Conservation (phyloP, 2,797 vertebrate genomes). For the Babyrousa celebensis region DNA sequence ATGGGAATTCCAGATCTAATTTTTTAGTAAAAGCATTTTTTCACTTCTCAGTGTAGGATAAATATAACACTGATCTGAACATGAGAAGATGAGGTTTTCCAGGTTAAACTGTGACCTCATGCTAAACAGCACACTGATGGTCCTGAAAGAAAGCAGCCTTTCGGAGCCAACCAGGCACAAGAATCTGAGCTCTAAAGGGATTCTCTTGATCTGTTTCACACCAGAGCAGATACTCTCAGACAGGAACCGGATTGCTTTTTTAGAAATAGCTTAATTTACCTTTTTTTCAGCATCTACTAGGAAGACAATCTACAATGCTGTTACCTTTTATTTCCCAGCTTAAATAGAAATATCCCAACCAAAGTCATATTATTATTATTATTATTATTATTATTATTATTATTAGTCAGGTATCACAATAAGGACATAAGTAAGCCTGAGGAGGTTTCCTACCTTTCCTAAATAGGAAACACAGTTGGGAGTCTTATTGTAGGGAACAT, state of each 20-base stretch:
- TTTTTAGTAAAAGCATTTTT: constrained; percentile 29
- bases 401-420: constrained; percentile 30
- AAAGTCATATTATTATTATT: constrained; percentile 44
- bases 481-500: constrained; percentile 88
- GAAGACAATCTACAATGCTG: background rate
- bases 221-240: background rate
- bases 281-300: background rate
- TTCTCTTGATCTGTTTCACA: constrained; percentile 12
- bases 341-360: constrained; percentile 41
- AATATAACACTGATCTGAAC: constrained; percentile 26
- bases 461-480: constrained; percentile 95
- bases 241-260: background rate
- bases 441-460: constrained; percentile 90
- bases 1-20: background rate
- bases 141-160: background rate
- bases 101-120: background rate
- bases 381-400: constrained; percentile 50
- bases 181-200: background rate
- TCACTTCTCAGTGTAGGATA: constrained; percentile 23
- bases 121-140: background rate
- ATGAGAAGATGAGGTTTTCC: constrained; percentile 7
- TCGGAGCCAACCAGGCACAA: background rate
- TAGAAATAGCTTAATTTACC: constrained; percentile 12
- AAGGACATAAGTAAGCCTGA: constrained; percentile 63
- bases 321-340: constrained; percentile 53